phyloP scores from a whole-genome alignment of 2,888 invertebrate genomes.

The Heterodera filipjevi region DNA sequence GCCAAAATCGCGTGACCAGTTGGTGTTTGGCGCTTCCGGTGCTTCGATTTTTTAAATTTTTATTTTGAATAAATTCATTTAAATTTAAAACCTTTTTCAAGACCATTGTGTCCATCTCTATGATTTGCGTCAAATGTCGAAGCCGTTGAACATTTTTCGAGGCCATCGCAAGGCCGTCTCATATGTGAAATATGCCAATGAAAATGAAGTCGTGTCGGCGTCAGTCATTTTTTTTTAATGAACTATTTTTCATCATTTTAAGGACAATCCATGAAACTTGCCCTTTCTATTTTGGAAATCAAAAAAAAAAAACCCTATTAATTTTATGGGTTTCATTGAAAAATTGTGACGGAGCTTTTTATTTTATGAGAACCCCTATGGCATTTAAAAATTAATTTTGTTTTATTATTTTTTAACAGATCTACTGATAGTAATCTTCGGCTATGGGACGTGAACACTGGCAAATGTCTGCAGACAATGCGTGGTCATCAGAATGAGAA shows the following conservation, averaged over 20 bases:
- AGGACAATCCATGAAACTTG: too few species aligned
- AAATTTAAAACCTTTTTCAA: conserved; percentile 43
- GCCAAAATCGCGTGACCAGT: conserved; percentile 81
- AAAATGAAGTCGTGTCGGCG: conserved; percentile 84
- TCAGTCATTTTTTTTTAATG: conserved; percentile 62
- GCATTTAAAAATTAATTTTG: neutral
- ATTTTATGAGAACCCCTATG: neutral
- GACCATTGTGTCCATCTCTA: conserved; percentile 96
- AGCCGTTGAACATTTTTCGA: conserved; percentile 80
- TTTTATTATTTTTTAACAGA: conserved; percentile 52
- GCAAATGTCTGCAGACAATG: conserved; percentile 80
- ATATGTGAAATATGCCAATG: conserved; percentile 86
- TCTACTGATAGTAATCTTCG: conserved; percentile 88
- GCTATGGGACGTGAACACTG: conserved; percentile 81
- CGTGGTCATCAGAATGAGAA: conserved; percentile 91
- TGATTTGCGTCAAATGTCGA: conserved; percentile 82
- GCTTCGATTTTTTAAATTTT: neutral
- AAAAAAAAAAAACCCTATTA: too few species aligned
- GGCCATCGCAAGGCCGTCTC: conserved; percentile 92
- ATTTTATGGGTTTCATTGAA: too few species aligned
- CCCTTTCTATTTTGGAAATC: too few species aligned
- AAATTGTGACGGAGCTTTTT: too few species aligned
- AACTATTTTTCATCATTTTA: too few species aligned
- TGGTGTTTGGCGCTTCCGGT: conserved; percentile 89
- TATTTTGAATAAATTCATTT: neutral